A percentile compares a stretch with the other conserved stretches of the same genome.
phyloP scores from a whole-genome alignment of 1,140 invertebrate species.

The Drosophila obscura region DNA sequence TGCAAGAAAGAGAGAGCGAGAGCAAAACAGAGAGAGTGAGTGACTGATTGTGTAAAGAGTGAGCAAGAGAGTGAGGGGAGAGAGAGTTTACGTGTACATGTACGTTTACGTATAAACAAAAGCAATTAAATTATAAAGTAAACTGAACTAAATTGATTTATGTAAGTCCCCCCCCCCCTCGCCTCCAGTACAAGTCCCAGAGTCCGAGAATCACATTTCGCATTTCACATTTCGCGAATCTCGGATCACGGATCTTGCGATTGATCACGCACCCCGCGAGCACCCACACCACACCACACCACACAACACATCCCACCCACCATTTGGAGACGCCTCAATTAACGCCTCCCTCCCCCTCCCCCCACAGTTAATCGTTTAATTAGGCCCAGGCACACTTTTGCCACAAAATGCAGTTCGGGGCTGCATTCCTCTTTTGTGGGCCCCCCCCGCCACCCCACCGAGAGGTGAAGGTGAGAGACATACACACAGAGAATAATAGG shows the following conservation, averaged over 20 bases:
- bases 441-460: slow-evolving; percentile 7
- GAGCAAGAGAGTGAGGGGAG: slow-evolving; percentile 2
- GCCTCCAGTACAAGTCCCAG: not conserved
- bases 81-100: slow-evolving; percentile 7
- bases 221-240: slow-evolving; percentile 15
- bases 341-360: not conserved
- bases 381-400: slow-evolving; percentile 28
- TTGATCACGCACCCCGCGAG: slow-evolving; percentile 34
- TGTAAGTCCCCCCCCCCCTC: slow-evolving; percentile 51
- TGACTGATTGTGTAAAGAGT: too few species aligned
- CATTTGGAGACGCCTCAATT: slow-evolving; percentile 24
- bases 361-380: slow-evolving; percentile 39
- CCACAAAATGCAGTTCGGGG: too few species aligned
- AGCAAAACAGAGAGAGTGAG: slow-evolving; percentile 15
- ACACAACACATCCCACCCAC: not conserved
- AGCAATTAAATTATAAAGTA: slow-evolving; percentile 79
- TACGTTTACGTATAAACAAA: slow-evolving; percentile 49
- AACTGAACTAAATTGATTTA: slow-evolving; percentile 75
- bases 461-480: slow-evolving; percentile 51
- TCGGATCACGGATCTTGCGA: slow-evolving; percentile 28
- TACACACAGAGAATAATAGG: slow-evolving; percentile 20
- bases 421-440: not conserved
- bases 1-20: slow-evolving; percentile 21
- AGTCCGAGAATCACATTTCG: slow-evolving; percentile 35
- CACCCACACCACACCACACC: not conserved